These are phyloP conservation scores for Athrips mouffetella DNA, from an alignment of 2,888 invertebrate species.

Conservation along the genomic window DNA sequence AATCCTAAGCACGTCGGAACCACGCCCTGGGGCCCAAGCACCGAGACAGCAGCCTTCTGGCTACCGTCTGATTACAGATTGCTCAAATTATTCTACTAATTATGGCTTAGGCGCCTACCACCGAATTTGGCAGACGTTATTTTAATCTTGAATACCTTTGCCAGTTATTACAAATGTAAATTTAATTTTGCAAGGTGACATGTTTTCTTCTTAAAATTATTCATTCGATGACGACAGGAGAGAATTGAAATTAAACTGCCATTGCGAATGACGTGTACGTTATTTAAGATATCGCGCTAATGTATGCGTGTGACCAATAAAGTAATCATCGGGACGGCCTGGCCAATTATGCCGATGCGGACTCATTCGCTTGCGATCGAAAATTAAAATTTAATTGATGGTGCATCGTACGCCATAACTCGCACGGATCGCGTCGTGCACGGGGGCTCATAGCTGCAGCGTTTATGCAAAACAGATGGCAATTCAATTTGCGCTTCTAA, in stretches of 20 bases:
- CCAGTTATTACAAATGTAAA: conserved; percentile 3
- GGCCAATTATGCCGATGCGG: conserved; percentile 62
- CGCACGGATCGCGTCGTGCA: conserved; percentile 33
- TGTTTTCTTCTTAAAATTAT: conserved; percentile 33
- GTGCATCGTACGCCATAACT: conserved; percentile 43
- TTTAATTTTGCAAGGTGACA: conserved; percentile 8
- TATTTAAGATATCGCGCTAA: conserved; percentile 40
- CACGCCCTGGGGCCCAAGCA: conserved; percentile 39
- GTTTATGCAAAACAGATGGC: conserved; percentile 67
- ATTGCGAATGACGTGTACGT: conserved; percentile 41
- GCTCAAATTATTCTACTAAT: conserved; percentile 7
- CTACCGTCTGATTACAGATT: conserved; percentile 7
- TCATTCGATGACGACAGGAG: conserved; percentile 24
- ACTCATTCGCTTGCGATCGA: conserved; percentile 60
- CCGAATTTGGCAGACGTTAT: conserved; percentile 16
- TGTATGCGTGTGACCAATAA: conserved; percentile 63
- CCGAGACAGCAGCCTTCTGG: conserved; percentile 24
- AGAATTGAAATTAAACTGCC: conserved; percentile 52
- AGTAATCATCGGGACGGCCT: conserved; percentile 64
- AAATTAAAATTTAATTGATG: conserved; percentile 74
- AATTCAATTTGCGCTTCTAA: conserved; percentile 66
- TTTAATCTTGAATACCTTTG: conserved; percentile 1
- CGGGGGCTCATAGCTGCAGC: conserved; percentile 41
- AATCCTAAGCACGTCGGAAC: conserved; percentile 55
- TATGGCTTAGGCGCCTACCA: conserved; percentile 6